phyloP scores from a whole-genome alignment of 2,797 vertebrate genomes.

The Oceanodroma leucorhoa region DNA sequence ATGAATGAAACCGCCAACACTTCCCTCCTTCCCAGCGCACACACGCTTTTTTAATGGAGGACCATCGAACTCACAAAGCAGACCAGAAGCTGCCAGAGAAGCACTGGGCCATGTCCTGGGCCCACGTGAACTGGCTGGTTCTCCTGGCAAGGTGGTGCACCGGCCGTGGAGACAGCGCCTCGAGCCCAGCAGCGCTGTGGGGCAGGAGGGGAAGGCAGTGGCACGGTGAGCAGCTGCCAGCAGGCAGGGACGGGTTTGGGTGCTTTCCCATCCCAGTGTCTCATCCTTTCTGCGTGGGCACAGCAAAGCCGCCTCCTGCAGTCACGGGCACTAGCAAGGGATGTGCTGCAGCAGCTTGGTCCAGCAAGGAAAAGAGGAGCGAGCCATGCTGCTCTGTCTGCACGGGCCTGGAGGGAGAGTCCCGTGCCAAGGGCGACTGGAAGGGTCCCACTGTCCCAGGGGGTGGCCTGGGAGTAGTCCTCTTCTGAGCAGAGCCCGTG shows the following conservation, averaged over 20 bases:
- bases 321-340: neutral
- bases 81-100: neutral
- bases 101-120: accelerated
- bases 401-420: neutral
- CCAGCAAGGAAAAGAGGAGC: accelerated
- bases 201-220: neutral
- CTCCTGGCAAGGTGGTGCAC: neutral
- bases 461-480: neutral
- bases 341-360: accelerated
- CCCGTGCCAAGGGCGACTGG: accelerated
- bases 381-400: accelerated
- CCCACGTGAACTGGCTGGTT: accelerated
- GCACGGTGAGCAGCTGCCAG: neutral
- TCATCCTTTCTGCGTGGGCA: accelerated
- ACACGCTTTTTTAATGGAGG: neutral
- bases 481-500: accelerated
- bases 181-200: accelerated
- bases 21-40: accelerated
- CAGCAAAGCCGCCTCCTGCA: neutral
- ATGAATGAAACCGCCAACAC: accelerated
- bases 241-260: neutral
- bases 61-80: accelerated
- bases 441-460: neutral
- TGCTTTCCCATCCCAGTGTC: neutral
- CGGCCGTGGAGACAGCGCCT: accelerated